Evolutionary conservation across 53 echinoderm and acorn worm genomes (phyloP).

Genomic region (Pentamera pediparva): DNA sequence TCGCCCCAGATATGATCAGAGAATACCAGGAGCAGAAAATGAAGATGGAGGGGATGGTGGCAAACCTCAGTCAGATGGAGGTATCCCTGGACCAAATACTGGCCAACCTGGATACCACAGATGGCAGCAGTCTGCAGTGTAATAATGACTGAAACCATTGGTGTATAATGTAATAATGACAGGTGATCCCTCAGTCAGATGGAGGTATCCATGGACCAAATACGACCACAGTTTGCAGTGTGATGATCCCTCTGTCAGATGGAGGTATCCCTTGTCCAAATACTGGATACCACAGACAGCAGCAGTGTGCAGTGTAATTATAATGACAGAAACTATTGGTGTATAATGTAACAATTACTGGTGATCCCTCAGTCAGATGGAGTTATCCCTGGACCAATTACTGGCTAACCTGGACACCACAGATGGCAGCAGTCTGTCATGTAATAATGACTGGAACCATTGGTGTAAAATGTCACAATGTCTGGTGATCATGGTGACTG

Average conservation of each 20-base stretch:
- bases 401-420: conserved; percentile 60
- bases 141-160: conserved; percentile 44
- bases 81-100: conserved; percentile 55
- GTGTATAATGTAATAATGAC: not conserved
- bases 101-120: conserved; percentile 55
- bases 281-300: conserved; percentile 47
- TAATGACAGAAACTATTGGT: conserved; percentile 16
- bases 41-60: conserved; percentile 48
- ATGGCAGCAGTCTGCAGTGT: conserved; percentile 54
- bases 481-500: no score
- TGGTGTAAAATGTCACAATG: no score
- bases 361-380: conserved; percentile 54
- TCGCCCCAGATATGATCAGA: conserved; percentile 53
- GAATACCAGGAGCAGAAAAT: conserved; percentile 57
- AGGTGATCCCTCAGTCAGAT: conserved; percentile 48
- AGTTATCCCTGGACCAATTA: conserved; percentile 55
- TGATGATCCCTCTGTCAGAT: conserved; percentile 49
- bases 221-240: conserved; percentile 60
- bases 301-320: conserved; percentile 69
- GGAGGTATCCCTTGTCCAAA: conserved; percentile 54
- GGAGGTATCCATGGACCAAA: conserved; percentile 55
- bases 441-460: conserved; percentile 49
- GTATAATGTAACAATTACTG: not conserved
- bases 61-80: conserved; percentile 51
- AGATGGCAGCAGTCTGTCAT: conserved; percentile 46